phyloP scores from a whole-genome alignment of 2,888 invertebrate species.

The Colostygia pectinataria region DNA sequence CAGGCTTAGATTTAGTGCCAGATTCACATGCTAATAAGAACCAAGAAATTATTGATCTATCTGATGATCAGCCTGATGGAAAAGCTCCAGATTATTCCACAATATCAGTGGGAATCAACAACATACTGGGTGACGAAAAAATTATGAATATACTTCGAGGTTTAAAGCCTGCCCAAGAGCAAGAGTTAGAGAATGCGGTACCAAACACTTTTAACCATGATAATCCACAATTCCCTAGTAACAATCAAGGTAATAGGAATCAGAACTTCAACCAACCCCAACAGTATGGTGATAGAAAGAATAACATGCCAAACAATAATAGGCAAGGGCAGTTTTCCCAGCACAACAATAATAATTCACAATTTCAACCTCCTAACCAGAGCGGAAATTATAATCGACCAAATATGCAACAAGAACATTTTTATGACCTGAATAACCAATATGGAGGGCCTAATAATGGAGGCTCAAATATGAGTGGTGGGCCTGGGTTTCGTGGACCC shows the following conservation, averaged over 20 bases:
- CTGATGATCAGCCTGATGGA: constrained; percentile 44
- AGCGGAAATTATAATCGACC: constrained; percentile 41
- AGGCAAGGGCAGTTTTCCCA: constrained; percentile 41
- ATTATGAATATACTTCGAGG: constrained; percentile 81
- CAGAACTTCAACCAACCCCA: constrained; percentile 44
- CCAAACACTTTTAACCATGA: constrained; percentile 22
- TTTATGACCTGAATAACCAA: constrained; percentile 48
- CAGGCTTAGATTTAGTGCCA: constrained; percentile 87
- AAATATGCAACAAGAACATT: constrained; percentile 45
- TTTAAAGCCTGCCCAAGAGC: constrained; percentile 23
- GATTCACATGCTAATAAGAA: constrained; percentile 52
- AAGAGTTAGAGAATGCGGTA: constrained; percentile 4
- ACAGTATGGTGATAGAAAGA: constrained; percentile 47
- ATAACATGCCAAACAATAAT: constrained; percentile 44
- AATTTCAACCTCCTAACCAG: constrained; percentile 37
- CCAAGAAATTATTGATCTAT: constrained; percentile 64
- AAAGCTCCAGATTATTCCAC: constrained; percentile 78
- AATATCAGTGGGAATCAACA: constrained; percentile 85
- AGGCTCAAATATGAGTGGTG: constrained; percentile 1
- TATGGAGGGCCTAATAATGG: constrained; percentile 32
- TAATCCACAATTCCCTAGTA: constrained; percentile 25
- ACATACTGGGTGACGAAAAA: constrained; percentile 85
- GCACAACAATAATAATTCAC: constrained; percentile 41
- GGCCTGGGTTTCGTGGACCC: too few relatives aligned
- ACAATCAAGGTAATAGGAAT: constrained; percentile 50